phyloP scores from a whole-genome alignment of 1,140 invertebrate genomes.

The Metaphire vulgaris region DNA sequence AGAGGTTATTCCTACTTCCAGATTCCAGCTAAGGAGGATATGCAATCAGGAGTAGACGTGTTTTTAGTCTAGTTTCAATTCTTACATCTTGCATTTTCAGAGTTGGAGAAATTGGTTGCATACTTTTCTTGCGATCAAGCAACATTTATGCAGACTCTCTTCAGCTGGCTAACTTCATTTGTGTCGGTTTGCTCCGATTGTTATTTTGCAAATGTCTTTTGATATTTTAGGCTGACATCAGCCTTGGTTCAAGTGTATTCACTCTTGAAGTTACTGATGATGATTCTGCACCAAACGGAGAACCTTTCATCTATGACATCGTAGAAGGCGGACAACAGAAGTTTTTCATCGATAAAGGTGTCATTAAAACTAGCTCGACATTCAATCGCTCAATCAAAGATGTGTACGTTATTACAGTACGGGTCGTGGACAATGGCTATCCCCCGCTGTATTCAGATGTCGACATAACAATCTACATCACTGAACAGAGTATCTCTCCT shows the following conservation, averaged over 20 bases:
- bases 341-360: conserved; percentile 73
- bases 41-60: too few species aligned
- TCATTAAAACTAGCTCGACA: conserved; percentile 73
- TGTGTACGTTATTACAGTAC: conserved; percentile 66
- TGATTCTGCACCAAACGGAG: conserved; percentile 75
- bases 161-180: too few species aligned
- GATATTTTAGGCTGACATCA: conserved; percentile 74
- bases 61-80: too few species aligned
- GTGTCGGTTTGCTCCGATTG: too few species aligned
- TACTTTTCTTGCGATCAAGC: too few species aligned
- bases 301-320: conserved; percentile 87
- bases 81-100: too few species aligned
- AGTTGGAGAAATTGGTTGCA: too few species aligned
- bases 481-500: conserved; percentile 89
- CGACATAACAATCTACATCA: conserved; percentile 73
- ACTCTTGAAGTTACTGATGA: conserved; percentile 77
- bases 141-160: too few species aligned
- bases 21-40: too few species aligned
- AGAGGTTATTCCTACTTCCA: too few species aligned
- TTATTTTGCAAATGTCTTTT: too few species aligned
- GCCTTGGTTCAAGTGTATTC: conserved; percentile 70
- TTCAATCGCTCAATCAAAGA: conserved; percentile 80
- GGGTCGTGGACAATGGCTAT: conserved; percentile 89
- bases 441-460: conserved; percentile 82
- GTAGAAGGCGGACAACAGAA: conserved; percentile 71